These are phyloP conservation scores for Heterotis niloticus DNA, from an alignment of 2,113 vertebrate genomes.

Conservation along the genomic window DNA sequence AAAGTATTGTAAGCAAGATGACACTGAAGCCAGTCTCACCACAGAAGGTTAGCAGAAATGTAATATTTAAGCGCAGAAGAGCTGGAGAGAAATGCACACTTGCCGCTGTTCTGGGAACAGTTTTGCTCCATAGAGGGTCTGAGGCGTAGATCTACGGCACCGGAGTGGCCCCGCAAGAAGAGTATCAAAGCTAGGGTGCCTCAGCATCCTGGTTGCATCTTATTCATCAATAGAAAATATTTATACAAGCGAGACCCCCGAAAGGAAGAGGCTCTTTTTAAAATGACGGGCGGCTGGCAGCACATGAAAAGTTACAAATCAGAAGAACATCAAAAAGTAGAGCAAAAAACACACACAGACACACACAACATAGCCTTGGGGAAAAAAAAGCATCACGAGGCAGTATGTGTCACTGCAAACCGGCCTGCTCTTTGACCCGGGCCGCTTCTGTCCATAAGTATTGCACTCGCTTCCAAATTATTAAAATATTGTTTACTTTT, in stretches of 20 bases:
- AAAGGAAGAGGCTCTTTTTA: conserved; percentile 54
- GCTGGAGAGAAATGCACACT: conserved; percentile 42
- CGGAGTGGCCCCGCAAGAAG: conserved; percentile 53
- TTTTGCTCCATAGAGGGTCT: conserved; percentile 51
- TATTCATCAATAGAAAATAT: conserved; percentile 76
- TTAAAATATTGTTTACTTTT: too few species aligned
- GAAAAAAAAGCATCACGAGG: conserved; percentile 9
- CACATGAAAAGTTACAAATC: conserved; percentile 67
- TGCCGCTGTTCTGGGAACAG: conserved; percentile 50
- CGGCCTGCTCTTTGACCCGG: background rate
- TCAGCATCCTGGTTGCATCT: conserved; percentile 39
- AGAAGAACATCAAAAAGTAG: conserved; percentile 56
- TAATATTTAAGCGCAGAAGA: conserved; percentile 65
- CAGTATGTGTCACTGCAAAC: background rate
- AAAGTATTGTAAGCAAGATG: too few species aligned
- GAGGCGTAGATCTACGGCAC: conserved; percentile 61
- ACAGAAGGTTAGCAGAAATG: conserved; percentile 59
- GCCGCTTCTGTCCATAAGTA: too few species aligned
- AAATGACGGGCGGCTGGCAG: conserved; percentile 57
- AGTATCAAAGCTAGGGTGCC: conserved; percentile 58
- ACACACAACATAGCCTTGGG: conserved; percentile 4
- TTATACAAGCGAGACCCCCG: conserved; percentile 58
- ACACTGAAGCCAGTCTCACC: conserved; percentile 24
- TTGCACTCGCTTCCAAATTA: too few species aligned
- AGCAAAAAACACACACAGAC: conserved; percentile 36